Base-by-base conservation (phyloP, 2,888 invertebrate species). In the Campaea margaritaria region DNA sequence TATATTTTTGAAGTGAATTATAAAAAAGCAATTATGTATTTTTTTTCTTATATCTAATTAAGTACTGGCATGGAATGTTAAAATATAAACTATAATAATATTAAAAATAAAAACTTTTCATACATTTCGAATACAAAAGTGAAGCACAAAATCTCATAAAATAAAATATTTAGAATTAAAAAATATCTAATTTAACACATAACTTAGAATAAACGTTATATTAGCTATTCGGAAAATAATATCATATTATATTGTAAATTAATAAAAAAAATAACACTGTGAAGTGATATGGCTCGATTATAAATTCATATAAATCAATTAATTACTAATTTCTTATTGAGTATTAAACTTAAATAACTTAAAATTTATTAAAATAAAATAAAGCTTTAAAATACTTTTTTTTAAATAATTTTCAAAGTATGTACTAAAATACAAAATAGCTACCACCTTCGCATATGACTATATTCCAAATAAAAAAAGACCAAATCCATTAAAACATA, bases 11-110 rank as follows among this genome's bases (percentile, higher is more conserved):
- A 13, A 34, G 27, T n/a, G 16, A 27, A 42, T 43, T 36, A 46
- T 54, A 10, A 21, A 45, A 11, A 45, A n/a, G 12, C 34, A 15
- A 34, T 13, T 8, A 41, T 16, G 10, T 14, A 9, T 34, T 34
- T 13, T 1, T 39, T 34, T 31, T n/a, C 63, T 54, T 65, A 68
- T 21, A 9, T 57, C 76, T 87, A 89, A 76, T 89, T 89, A 89
- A 89, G 89, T 89, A 89, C 89, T 82, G 81, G 75, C 67, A 72
- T 81, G 85, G 84, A 87, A 86, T 87, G 85, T 76, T 31, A 66
- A 57, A 64, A 59, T 58, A 48, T 43, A 53, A 27, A 41, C 45
- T 28, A 46, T 42, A 57, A 58, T 41, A 54, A 21, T 12, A 36
- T 36, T 11, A 11, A 36, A n/a, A 34, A 4, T 57, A 44, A 36